These are phyloP conservation scores for Scaptomyza parva DNA, from an alignment of 2,888 invertebrate genomes.

Conservation along the genomic window DNA sequence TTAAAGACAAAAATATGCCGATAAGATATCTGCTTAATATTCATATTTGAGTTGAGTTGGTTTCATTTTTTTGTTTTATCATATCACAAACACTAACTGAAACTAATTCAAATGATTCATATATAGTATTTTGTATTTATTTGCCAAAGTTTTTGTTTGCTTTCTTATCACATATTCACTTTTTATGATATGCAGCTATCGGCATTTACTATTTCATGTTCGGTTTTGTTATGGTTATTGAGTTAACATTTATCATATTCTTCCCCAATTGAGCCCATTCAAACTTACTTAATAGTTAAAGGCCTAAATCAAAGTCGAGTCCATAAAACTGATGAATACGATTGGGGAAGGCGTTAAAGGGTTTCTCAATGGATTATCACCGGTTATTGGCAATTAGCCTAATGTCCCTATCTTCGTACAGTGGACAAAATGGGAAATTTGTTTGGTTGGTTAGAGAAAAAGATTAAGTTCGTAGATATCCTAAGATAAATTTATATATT, in stretches of 20 bases:
- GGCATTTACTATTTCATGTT: neutral
- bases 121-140: slow-evolving; percentile 2
- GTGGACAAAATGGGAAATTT: slow-evolving; percentile 5
- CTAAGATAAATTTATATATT: no score
- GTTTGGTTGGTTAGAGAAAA: neutral
- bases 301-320: slow-evolving; percentile 44
- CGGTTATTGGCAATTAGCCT: slow-evolving; percentile 28
- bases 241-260: slow-evolving; percentile 17
- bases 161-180: neutral
- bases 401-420: slow-evolving; percentile 23
- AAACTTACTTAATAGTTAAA: slow-evolving; percentile 23
- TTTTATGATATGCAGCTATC: slow-evolving; percentile 4
- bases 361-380: slow-evolving; percentile 27
- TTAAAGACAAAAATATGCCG: neutral
- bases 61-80: neutral
- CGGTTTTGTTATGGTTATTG: neutral
- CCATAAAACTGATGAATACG: slow-evolving; percentile 59
- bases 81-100: neutral
- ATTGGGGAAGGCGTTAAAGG: neutral
- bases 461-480: neutral
- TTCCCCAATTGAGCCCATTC: slow-evolving; percentile 9
- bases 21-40: neutral
- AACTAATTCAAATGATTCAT: slow-evolving; percentile 1
- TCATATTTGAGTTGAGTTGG: no score
- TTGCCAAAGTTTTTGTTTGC: neutral